Base-by-base conservation (phyloP, 2,888 invertebrate genomes). In the Leucozona laternaria region DNA sequence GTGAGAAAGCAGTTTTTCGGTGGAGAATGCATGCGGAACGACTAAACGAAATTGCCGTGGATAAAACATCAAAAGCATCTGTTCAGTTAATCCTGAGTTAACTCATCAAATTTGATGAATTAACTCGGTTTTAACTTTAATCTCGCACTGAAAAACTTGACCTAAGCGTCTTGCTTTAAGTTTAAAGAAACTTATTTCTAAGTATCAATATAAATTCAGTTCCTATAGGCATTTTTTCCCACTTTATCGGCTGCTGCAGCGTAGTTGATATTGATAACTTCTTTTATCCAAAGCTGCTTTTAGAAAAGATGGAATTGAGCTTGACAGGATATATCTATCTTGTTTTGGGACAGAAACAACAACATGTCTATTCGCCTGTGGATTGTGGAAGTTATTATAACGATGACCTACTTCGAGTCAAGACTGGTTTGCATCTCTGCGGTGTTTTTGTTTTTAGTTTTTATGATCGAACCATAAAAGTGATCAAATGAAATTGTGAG, bases 351-450 rank as follows among this genome's bases (percentile, higher is more conserved):
- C 43, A 72, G 58, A 50, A 53, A 60, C 68, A 70, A 66, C 37
- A 68, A 66, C 34, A 48, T 45, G 40, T 77, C 68, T 70, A 70
- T 77, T 58, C 25, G 77, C 34, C 57, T 66, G 25, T 40, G 22
- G 53, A 37, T n/a, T n/a, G 45, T 80, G 68, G 77, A 76, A 77
- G 60, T 77, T 68, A 83, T 78, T 73, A 78, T 48, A 70, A 53
- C 53, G 53, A 68, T 80, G 84, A 77, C 84, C 84, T 48, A 85
- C 80, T 66, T 85, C 45, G 20, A 37, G 4, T 48, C 13, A 28
- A n/a, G 73, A 73, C 83, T 55, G 78, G 82, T 80, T 82, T 37
- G 15, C 13, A 1, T 11, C 11, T 7, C 7, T 66, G 25, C 6
- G 31, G 40, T 57, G 48, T 48, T 66, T 48, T 45, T 57, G 17